A percentile compares a stretch with the other conserved stretches of the same genome.
Conservation (phyloP, 2,797 vertebrate genomes). For the Macropus fuliginosus region DNA sequence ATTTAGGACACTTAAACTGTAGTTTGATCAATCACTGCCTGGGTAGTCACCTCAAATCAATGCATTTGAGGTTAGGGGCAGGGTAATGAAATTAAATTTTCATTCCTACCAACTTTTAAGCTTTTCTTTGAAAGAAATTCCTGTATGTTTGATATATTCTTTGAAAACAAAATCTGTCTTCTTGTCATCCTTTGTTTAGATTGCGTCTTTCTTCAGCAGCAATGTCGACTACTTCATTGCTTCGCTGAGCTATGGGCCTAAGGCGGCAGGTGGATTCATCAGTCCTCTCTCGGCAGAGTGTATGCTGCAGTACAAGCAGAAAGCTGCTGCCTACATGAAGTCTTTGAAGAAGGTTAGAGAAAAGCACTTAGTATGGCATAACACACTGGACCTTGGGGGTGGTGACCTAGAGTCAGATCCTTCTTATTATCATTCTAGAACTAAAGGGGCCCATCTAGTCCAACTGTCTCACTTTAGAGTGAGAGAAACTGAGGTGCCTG, state of each 20-base stretch:
- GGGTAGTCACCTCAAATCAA: conserved; percentile 37
- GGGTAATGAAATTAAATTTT: conserved; percentile 53
- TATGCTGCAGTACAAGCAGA: conserved; percentile 96
- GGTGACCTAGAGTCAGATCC: neutral
- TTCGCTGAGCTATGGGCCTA: conserved; percentile 91
- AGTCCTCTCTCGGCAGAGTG: conserved; percentile 93
- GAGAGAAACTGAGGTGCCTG: neutral
- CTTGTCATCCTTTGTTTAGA: conserved; percentile 84
- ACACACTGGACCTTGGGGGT: neutral
- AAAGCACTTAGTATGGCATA: neutral
- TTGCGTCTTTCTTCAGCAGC: conserved; percentile 97
- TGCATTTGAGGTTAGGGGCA: conserved; percentile 35
- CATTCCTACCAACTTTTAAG: conserved; percentile 34
- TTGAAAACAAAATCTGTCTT: conserved; percentile 60
- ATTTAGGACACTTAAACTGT: conserved; percentile 1
- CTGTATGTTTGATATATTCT: conserved; percentile 34
- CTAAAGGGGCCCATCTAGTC: neutral
- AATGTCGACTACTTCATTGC: conserved; percentile 94
- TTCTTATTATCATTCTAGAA: neutral
- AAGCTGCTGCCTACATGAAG: conserved; percentile 90
- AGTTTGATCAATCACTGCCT: conserved; percentile 28
- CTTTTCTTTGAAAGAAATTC: conserved; percentile 31
- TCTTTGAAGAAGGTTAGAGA: conserved; percentile 91
- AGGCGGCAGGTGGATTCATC: conserved; percentile 87
- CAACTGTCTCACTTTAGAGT: neutral